These are phyloP conservation scores for Cyphomyrus plagiostoma DNA, from an alignment of 2,113 vertebrate species.

Conservation along the genomic window DNA sequence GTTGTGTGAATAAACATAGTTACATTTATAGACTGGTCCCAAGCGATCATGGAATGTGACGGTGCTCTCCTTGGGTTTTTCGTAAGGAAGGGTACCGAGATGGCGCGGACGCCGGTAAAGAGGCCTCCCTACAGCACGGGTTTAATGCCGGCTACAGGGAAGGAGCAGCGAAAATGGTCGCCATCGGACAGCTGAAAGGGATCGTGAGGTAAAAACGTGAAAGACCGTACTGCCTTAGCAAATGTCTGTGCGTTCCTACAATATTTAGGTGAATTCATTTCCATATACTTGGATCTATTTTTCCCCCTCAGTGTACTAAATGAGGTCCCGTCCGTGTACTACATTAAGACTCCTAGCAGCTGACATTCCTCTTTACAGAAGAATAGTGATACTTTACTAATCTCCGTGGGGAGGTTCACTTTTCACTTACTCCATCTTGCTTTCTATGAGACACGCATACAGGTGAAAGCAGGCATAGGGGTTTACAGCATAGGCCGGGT, in stretches of 20 bases:
- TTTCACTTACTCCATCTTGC: not conserved
- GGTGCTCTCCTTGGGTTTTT: constrained; percentile 27
- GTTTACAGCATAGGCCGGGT: not conserved
- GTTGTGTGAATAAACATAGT: not conserved
- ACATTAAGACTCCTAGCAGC: not conserved
- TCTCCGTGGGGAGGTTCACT: not conserved
- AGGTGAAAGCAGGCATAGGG: not conserved
- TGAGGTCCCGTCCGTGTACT: not conserved
- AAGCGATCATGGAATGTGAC: not conserved
- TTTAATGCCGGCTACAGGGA: constrained; percentile 79
- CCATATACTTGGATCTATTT: not conserved
- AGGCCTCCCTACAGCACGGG: constrained; percentile 71
- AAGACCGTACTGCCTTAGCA: not conserved
- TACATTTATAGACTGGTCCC: not conserved
- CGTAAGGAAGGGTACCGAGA: constrained; percentile 85
- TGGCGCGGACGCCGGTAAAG: constrained; percentile 78
- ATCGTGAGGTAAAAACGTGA: constrained; percentile 66
- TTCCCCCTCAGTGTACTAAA: not conserved
- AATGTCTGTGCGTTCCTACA: not conserved
- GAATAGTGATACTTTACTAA: not conserved
- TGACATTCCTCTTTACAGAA: not conserved
- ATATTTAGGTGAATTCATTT: not conserved
- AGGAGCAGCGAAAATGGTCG: constrained; percentile 63
- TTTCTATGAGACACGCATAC: not conserved
- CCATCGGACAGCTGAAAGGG: constrained; percentile 76